Conservation (phyloP, 2,113 vertebrate genomes). For the Charadrius vociferus region DNA sequence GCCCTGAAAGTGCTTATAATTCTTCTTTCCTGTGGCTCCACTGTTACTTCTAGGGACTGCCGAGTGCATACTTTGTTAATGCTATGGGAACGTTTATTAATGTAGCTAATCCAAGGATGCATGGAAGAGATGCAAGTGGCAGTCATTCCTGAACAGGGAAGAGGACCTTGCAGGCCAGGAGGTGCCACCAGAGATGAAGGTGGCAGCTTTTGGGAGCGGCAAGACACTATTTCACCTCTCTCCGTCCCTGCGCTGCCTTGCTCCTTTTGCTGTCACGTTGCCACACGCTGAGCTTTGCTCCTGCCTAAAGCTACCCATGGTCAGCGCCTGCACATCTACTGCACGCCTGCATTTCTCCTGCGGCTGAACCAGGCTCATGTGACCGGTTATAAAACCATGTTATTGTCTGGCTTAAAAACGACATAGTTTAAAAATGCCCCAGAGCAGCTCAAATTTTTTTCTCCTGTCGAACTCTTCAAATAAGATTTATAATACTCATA, state of each 20-base stretch:
- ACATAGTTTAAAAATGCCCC: conserved; percentile 15
- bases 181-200: neutral
- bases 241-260: neutral
- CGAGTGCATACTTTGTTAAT: neutral
- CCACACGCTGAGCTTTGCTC: rapidly evolving
- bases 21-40: neutral
- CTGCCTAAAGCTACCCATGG: neutral
- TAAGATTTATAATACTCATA: neutral
- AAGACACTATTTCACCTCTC: neutral
- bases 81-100: neutral
- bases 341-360: neutral
- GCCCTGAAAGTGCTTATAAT: neutral
- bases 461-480: neutral
- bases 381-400: conserved; percentile 32
- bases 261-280: neutral
- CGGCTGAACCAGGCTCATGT: neutral
- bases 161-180: neutral
- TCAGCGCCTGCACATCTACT: neutral
- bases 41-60: neutral
- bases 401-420: conserved; percentile 21
- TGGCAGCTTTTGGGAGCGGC: neutral
- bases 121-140: rapidly evolving
- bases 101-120: neutral
- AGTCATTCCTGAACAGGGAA: neutral
- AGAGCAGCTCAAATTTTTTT: neutral